These are phyloP conservation scores for Zele albiditarsus DNA, from an alignment of 2,888 invertebrate genomes.

Conservation along the genomic window DNA sequence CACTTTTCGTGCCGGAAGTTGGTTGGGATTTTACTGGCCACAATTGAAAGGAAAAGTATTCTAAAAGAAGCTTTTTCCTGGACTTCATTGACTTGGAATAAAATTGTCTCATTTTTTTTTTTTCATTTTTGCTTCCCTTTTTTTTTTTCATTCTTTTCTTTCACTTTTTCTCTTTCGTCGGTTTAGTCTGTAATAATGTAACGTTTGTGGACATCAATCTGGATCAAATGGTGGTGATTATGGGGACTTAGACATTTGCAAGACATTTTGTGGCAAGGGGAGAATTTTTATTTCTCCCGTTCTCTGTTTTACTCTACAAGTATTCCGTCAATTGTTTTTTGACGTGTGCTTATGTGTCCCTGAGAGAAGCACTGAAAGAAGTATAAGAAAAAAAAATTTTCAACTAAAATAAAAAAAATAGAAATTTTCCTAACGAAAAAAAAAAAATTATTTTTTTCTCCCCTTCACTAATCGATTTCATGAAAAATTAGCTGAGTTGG, in stretches of 20 bases:
- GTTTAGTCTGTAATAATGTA: background rate
- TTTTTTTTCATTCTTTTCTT: background rate
- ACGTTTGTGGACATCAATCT: background rate
- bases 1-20: slow-evolving; percentile 48
- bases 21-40: slow-evolving; percentile 44
- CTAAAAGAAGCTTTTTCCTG: slow-evolving; percentile 9
- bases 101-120: background rate
- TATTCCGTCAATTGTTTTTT: too few relatives aligned
- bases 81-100: slow-evolving; percentile 4
- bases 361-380: background rate
- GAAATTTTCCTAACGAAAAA: background rate
- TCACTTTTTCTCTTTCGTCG: background rate
- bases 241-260: too few relatives aligned
- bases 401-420: background rate
- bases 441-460: slow-evolving; percentile 14
- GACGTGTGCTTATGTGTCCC: too few relatives aligned
- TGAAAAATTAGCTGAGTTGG: slow-evolving; percentile 44
- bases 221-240: background rate
- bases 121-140: background rate
- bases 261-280: too few relatives aligned
- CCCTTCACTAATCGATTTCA: slow-evolving; percentile 34
- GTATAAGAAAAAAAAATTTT: background rate
- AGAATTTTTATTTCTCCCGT: too few relatives aligned
- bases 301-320: too few relatives aligned
- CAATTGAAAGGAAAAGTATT: slow-evolving; percentile 37